Percentiles rank a stretch among this genome's conserved stretches.
Evolutionary conservation across 2,797 vertebrate genomes (phyloP).

Genomic region (Vireo griseus): DNA sequence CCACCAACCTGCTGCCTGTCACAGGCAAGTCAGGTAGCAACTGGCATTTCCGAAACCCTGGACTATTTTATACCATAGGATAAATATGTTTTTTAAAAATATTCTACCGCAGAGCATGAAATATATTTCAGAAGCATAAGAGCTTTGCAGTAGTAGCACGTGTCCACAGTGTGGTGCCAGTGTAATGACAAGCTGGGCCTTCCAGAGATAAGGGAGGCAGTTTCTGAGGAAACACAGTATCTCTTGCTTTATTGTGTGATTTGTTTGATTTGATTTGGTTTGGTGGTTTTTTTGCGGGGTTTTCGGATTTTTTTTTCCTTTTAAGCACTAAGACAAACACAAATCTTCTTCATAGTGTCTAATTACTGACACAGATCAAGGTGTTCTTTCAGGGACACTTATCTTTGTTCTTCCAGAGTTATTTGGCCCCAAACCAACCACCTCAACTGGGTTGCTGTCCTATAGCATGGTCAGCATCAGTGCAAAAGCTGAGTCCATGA

Average conservation of each 20-base stretch:
- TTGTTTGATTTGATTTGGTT: neutral
- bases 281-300: neutral
- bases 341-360: neutral
- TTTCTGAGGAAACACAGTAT: neutral
- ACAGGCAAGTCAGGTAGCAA: neutral
- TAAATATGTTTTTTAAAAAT: neutral
- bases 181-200: neutral
- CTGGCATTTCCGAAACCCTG: neutral
- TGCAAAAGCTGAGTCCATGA: neutral
- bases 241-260: neutral
- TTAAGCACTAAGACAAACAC: neutral
- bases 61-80: neutral
- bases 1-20: rapidly evolving
- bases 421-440: neutral
- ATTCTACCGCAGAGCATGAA: neutral
- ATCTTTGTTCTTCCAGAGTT: neutral
- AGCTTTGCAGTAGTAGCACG: neutral
- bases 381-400: neutral
- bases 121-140: neutral
- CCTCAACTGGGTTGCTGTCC: rapidly evolving
- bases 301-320: neutral
- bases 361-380: neutral
- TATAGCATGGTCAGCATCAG: neutral
- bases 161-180: constrained; percentile 55
- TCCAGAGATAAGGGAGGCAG: rapidly evolving